These are phyloP conservation scores for Platyscapa corneri DNA, from an alignment of 1,140 invertebrate genomes.

Conservation along the genomic window DNA sequence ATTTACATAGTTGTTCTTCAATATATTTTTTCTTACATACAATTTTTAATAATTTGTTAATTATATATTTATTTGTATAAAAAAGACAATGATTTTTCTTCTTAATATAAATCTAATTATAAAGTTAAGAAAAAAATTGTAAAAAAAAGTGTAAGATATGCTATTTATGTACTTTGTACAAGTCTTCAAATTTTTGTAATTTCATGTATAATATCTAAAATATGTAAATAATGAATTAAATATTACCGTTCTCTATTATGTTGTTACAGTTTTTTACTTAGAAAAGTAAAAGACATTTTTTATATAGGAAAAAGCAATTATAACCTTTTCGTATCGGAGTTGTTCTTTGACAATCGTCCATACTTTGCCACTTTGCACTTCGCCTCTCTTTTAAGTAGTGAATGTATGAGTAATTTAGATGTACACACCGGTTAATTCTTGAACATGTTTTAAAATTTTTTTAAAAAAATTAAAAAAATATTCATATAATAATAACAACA, in stretches of 20 bases:
- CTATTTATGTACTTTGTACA: not conserved
- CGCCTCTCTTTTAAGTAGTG: not conserved
- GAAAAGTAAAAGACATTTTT: conserved; percentile 39
- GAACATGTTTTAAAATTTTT: not conserved
- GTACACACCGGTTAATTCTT: not conserved
- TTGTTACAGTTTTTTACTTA: conserved; percentile 11
- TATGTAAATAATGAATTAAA: conserved; percentile 17
- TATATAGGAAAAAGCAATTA: conserved; percentile 18
- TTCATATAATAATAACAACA: no score
- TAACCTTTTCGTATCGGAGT: conserved; percentile 39
- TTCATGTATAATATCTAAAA: not conserved
- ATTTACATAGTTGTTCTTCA: no score
- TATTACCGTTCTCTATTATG: conserved; percentile 20
- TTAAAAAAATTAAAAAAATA: no score
- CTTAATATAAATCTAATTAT: not conserved
- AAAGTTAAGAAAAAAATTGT: not conserved
- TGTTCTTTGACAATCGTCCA: conserved; percentile 42
- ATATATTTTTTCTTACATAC: not conserved
- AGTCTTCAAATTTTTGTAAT: not conserved
- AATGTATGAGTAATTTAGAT: not conserved
- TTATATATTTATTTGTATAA: conserved; percentile 4
- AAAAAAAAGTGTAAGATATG: not conserved
- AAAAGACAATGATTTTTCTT: not conserved
- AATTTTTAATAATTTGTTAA: not conserved
- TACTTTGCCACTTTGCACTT: conserved; percentile 66